Evolutionary conservation across 1,140 invertebrate species (phyloP).

Genomic region (Acyrthosiphon pisum): DNA sequence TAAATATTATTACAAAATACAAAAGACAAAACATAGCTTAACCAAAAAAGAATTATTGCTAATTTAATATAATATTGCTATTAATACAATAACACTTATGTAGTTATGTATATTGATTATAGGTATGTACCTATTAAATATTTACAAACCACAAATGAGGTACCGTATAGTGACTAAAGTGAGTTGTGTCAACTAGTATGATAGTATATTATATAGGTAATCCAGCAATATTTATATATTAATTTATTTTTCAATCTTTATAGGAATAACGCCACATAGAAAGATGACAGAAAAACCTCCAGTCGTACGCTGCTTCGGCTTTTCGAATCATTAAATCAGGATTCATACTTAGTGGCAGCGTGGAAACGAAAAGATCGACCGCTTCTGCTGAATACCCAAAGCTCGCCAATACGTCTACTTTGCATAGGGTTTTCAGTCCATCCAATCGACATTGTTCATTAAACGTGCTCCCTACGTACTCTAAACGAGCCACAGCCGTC

Average conservation of each 20-base stretch:
- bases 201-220: neutral
- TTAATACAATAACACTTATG: neutral
- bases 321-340: constrained; percentile 23
- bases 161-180: too few relatives aligned
- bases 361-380: constrained; percentile 31
- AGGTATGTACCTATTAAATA: neutral
- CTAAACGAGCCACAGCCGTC: constrained; percentile 15
- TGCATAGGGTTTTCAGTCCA: constrained; percentile 12
- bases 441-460: neutral
- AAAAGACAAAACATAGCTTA: neutral
- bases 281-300: constrained; percentile 52
- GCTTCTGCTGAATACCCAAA: constrained; percentile 34
- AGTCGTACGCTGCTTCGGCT: constrained; percentile 43
- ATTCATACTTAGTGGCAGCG: neutral
- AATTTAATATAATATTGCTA: neutral
- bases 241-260: constrained; percentile 1
- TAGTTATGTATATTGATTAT: neutral
- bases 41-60: neutral
- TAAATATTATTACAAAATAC: neutral
- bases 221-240: neutral
- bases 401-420: constrained; percentile 14
- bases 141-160: neutral
- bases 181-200: neutral
- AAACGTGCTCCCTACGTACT: constrained; percentile 19
- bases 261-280: constrained; percentile 42